Evolutionary conservation across 2,888 invertebrate species (phyloP).

Genomic region (Plagodis pulveraria): DNA sequence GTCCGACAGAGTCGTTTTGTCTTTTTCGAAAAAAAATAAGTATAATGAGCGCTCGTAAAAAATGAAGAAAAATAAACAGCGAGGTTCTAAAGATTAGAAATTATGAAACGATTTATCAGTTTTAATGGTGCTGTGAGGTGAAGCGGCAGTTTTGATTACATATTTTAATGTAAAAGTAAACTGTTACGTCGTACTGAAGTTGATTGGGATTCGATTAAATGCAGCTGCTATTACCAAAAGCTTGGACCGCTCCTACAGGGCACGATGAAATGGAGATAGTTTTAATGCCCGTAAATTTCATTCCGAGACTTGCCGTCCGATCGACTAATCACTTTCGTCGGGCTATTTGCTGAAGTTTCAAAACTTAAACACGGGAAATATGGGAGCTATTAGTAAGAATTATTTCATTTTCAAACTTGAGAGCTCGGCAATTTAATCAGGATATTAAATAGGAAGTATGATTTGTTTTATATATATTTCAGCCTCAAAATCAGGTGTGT

Average conservation of each 20-base stretch:
- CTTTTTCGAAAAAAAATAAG: constrained; percentile 31
- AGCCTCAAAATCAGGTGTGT: too few relatives aligned
- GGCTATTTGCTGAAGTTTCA: constrained; percentile 65
- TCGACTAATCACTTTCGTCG: constrained; percentile 73
- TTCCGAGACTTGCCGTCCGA: constrained; percentile 67
- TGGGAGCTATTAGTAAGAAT: constrained; percentile 28
- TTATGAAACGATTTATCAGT: constrained; percentile 66
- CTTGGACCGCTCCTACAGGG: constrained; percentile 64
- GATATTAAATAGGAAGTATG: too few relatives aligned
- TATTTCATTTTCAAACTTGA: constrained; percentile 25
- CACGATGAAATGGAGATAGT: constrained; percentile 79
- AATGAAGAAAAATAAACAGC: constrained; percentile 51
- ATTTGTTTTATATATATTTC: too few relatives aligned
- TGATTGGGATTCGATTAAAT: constrained; percentile 81
- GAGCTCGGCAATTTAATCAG: neutral
- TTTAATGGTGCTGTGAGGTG: constrained; percentile 61
- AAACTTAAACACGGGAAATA: constrained; percentile 53
- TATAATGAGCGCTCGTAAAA: constrained; percentile 43
- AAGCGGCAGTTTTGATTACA: constrained; percentile 68
- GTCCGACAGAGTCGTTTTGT: constrained; percentile 26
- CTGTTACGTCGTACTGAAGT: constrained; percentile 68
- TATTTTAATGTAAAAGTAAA: constrained; percentile 75
- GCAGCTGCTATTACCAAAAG: constrained; percentile 67
- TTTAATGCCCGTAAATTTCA: constrained; percentile 82
- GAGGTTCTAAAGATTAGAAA: constrained; percentile 55